Evolutionary conservation across 2,888 invertebrate genomes (phyloP), one percentile per base, ranked within the genome.

Genomic region (Isoperla grammatica): DNA sequence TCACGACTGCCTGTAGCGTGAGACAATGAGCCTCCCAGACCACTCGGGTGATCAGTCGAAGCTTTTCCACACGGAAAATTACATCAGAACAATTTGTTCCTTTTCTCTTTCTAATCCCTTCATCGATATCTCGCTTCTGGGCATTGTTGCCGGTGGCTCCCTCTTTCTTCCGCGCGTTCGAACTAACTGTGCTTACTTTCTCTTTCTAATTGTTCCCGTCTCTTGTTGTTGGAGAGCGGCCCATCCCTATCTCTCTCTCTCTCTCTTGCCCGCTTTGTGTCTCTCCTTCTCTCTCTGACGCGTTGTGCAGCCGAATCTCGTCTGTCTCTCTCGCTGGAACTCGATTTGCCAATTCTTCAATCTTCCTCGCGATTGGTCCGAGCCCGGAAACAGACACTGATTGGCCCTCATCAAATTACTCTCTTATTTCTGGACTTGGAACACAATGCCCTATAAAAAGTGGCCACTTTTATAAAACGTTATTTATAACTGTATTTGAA

Each of bases 341-440:
- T 53, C 53, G 53, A 53, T 53, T 53, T 53, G 37, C 15, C 45
- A 45, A 45, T 45, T 45, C 45, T 19, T 9, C 53, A 19, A 53
- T 53, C 53, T 53, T 53, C 53, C 37, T 53, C 53, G 39, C 53
- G 53, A 53, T 53, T 53, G 53, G 53, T 53, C 45, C n/a, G 45
- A 17, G 37, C 37, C 17, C 37, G 39, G 53, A 53, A 53, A 53
- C 39, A 53, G 57, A 57, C 57, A 54, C 57, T 61, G 61, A 61
- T 61, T 61, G 61, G 61, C 61, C 50, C 45, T 61, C 61, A 61
- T 61, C 61, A 57, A 61, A 61, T 61, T 61, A 61, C 61, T 40
- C 56, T 17, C 42, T 46, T 46, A n/a, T 46, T 22, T 46, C 19
- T 46, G 4, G 8, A 29, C 29, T 29, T 8, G 29, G 29, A 29